These are phyloP conservation scores for Pediacus dermestoides DNA, from an alignment of 2,888 invertebrate species.

Conservation along the genomic window DNA sequence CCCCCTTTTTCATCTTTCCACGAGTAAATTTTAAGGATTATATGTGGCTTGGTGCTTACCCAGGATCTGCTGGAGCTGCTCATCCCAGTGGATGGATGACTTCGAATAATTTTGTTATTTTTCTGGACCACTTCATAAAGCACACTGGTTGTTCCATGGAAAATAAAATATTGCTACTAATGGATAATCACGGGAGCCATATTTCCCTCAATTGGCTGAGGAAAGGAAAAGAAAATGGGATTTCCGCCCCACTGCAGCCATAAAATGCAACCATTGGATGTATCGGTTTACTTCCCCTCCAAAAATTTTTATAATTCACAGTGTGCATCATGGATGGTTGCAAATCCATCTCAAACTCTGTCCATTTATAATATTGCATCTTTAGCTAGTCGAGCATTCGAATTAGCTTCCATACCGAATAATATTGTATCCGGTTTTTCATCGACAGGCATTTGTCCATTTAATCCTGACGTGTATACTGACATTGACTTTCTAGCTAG, in stretches of 20 bases:
- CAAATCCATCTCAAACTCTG: constrained; percentile 34
- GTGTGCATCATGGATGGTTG: constrained; percentile 35
- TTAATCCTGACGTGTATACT: constrained; percentile 7
- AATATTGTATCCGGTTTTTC: constrained; percentile 14
- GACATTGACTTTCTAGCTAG: constrained; percentile 10
- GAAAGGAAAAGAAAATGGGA: constrained; percentile 40
- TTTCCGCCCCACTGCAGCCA: constrained; percentile 43
- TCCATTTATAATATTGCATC: constrained; percentile 17
- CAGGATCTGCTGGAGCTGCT: constrained; percentile 10
- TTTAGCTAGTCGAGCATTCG: constrained; percentile 11
- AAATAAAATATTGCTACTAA: constrained; percentile 32
- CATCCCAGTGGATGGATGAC: too few relatives aligned
- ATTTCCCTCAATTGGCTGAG: constrained; percentile 32
- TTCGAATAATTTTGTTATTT: constrained; percentile 29
- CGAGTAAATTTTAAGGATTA: constrained; percentile 12
- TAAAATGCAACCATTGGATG: constrained; percentile 39
- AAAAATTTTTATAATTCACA: constrained; percentile 12
- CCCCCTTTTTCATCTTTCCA: constrained; percentile 38
- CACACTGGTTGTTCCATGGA: constrained; percentile 31
- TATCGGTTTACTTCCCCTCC: constrained; percentile 17
- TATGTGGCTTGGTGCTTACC: constrained; percentile 11
- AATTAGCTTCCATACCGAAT: constrained; percentile 12
- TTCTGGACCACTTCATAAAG: constrained; percentile 36
- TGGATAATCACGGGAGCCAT: constrained; percentile 38
- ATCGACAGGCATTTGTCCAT: constrained; percentile 11